These are phyloP conservation scores for Choloepus didactylus DNA, from an alignment of 2,797 vertebrate species.

Conservation along the genomic window DNA sequence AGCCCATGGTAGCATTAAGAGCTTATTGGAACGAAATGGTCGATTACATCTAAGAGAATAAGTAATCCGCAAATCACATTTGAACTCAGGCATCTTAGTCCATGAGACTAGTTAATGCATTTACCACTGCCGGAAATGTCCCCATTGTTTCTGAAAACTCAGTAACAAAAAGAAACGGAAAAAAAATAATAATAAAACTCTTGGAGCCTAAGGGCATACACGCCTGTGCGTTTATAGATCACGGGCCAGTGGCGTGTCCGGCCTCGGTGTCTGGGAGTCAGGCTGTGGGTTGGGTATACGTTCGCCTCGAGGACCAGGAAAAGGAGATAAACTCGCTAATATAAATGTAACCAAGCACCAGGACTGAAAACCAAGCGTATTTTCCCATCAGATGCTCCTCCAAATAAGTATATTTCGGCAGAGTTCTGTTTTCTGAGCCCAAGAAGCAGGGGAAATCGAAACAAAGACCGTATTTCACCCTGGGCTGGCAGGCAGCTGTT, in stretches of 20 bases:
- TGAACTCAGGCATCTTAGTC: constrained; percentile 45
- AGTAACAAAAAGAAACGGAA: constrained; percentile 48
- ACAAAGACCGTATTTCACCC: constrained; percentile 99
- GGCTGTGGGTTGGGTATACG: background rate
- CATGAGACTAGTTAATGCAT: constrained; percentile 13
- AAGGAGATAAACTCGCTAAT: background rate
- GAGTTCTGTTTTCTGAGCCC: constrained; percentile 88
- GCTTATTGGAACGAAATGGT: constrained; percentile 64
- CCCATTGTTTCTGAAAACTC: constrained; percentile 61
- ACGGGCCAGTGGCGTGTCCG: background rate
- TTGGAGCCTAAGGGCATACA: background rate
- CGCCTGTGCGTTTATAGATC: constrained; percentile 43
- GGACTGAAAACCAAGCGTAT: constrained; percentile 28
- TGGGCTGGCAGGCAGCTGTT: constrained; percentile 98
- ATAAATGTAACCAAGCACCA: background rate
- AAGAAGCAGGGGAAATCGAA: constrained; percentile 90
- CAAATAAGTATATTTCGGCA: constrained; percentile 79
- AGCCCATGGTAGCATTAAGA: background rate
- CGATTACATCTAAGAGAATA: constrained; percentile 61
- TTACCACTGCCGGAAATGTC: constrained; percentile 33
- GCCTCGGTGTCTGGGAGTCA: background rate
- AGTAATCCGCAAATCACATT: constrained; percentile 60
- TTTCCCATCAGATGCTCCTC: constrained; percentile 64
- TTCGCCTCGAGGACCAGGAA: background rate
- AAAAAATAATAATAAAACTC: constrained; percentile 3